phyloP scores from a whole-genome alignment of 2,113 vertebrate genomes.

The Megalops atlanticus region DNA sequence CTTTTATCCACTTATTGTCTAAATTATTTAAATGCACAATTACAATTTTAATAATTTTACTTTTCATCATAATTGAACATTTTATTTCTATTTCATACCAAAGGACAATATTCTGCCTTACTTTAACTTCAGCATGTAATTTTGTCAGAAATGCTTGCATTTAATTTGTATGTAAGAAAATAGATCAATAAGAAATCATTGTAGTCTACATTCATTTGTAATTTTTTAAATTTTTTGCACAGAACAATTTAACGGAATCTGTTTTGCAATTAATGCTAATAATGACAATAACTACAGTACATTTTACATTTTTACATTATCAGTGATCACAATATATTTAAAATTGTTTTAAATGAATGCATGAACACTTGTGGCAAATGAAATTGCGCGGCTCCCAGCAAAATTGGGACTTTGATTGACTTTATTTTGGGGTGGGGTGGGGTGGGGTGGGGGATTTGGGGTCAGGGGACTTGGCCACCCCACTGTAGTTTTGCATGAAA shows the following conservation, averaged over 20 bases:
- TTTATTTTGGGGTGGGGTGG: neutral
- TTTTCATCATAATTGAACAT: no score
- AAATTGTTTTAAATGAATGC: neutral
- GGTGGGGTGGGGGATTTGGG: neutral
- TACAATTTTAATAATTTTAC: no score
- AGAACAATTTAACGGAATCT: neutral
- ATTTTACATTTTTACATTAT: neutral
- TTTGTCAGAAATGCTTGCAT: neutral
- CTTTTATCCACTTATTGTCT: no score
- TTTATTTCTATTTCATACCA: no score
- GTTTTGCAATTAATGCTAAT: neutral
- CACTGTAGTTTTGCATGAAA: neutral
- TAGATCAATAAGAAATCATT: no score
- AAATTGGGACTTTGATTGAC: neutral
- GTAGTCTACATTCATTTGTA: no score
- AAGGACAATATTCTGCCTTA: neutral
- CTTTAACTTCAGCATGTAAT: neutral
- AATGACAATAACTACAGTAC: neutral
- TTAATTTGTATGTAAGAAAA: no score
- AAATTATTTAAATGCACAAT: no score
- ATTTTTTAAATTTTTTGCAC: no score
- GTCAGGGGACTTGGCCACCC: neutral
- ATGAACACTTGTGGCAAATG: neutral
- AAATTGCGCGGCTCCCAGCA: neutral
- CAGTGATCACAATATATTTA: neutral